Evolutionary conservation across 2,797 vertebrate genomes (phyloP).

Genomic region (Miichthys miiuy): DNA sequence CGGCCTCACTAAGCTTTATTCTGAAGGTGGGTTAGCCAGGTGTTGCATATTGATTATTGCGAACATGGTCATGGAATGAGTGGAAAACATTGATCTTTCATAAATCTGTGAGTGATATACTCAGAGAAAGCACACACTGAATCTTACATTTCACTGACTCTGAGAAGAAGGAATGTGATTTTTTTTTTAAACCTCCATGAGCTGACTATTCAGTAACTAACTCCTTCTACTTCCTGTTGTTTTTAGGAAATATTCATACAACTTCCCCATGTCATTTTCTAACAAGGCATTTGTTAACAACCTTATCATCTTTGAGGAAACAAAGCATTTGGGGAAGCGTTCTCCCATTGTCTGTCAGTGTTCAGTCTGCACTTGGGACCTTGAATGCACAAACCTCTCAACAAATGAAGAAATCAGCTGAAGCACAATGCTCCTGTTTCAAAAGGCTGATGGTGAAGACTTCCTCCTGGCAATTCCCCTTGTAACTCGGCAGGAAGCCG

Average conservation of each 20-base stretch:
- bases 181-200: too few species aligned
- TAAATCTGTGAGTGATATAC: too few species aligned
- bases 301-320: not conserved
- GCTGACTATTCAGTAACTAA: not conserved
- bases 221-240: too few species aligned
- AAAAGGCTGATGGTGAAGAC: slow-evolving; percentile 14
- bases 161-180: too few species aligned
- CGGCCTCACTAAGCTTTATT: too few species aligned
- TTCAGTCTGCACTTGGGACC: not conserved
- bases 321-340: not conserved
- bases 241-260: too few species aligned
- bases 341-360: not conserved
- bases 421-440: not conserved
- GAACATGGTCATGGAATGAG: too few species aligned
- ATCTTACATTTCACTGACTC: too few species aligned
- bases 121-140: too few species aligned
- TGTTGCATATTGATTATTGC: too few species aligned
- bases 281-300: slow-evolving; percentile 2
- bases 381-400: slow-evolving; percentile 3
- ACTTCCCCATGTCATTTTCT: not conserved
- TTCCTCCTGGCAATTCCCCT: slow-evolving; percentile 10
- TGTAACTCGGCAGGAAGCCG: slow-evolving; percentile 1
- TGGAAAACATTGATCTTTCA: too few species aligned
- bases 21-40: too few species aligned
- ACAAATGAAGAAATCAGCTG: slow-evolving; percentile 20